These are phyloP conservation scores for Drosophila burlai DNA, from an alignment of 1,140 invertebrate species.

Conservation along the genomic window DNA sequence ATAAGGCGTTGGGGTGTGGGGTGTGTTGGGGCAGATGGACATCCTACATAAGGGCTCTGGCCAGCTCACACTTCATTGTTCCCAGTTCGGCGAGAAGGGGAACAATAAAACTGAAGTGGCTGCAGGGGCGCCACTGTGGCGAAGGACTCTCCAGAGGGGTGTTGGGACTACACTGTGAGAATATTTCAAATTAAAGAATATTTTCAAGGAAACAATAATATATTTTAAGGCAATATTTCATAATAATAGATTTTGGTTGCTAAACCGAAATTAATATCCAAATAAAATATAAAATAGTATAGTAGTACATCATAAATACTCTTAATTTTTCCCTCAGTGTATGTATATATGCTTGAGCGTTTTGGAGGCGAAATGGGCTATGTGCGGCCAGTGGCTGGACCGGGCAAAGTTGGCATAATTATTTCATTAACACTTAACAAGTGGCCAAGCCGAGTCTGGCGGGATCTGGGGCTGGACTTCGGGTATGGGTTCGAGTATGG, in stretches of 20 bases:
- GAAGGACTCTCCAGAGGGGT: slow-evolving; percentile 23
- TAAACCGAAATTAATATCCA: neutral
- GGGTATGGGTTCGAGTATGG: slow-evolving; percentile 3
- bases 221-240: too few relatives aligned
- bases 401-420: slow-evolving; percentile 79
- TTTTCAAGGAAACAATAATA: too few relatives aligned
- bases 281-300: neutral
- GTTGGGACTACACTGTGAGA: slow-evolving; percentile 4
- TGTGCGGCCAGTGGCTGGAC: slow-evolving; percentile 42
- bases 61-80: slow-evolving; percentile 74
- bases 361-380: slow-evolving; percentile 27
- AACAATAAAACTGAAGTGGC: slow-evolving; percentile 78
- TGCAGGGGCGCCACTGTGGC: slow-evolving; percentile 31
- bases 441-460: slow-evolving; percentile 63
- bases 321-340: neutral
- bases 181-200: neutral
- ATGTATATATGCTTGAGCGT: slow-evolving; percentile 13
- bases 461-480: slow-evolving; percentile 16
- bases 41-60: slow-evolving; percentile 4
- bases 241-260: too few relatives aligned
- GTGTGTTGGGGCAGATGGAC: slow-evolving; percentile 1
- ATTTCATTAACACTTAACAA: slow-evolving; percentile 84
- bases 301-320: accelerated
- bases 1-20: slow-evolving; percentile 31
- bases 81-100: slow-evolving; percentile 32